Evolutionary conservation across 2,888 invertebrate species (phyloP).

Genomic region (Heliconius cydno): DNA sequence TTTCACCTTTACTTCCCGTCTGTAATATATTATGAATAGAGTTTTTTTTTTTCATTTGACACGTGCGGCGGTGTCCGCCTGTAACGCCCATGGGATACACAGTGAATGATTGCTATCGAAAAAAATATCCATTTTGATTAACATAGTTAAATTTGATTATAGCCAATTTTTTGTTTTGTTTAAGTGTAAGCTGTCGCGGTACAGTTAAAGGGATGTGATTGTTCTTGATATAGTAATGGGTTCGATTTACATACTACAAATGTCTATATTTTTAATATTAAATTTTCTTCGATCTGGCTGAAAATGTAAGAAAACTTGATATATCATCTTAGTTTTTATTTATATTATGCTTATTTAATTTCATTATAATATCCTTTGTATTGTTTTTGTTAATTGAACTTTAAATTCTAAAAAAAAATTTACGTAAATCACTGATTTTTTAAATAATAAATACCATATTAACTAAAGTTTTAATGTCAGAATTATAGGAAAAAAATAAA

Average conservation of each 20-base stretch:
- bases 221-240: background rate
- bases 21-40: background rate
- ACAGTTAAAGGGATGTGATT: background rate
- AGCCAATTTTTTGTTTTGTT: background rate
- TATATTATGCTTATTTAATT: too few species aligned
- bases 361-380: background rate
- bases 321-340: too few species aligned
- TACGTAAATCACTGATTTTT: background rate
- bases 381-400: too few species aligned
- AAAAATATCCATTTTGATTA: constrained; percentile 15
- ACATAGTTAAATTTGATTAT: constrained; percentile 11
- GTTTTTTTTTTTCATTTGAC: background rate
- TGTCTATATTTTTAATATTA: background rate
- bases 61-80: background rate
- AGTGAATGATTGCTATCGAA: constrained; percentile 5
- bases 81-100: background rate
- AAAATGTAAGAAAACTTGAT: too few species aligned
- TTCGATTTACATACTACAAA: background rate
- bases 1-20: too few species aligned
- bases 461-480: background rate
- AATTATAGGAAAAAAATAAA: background rate
- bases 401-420: too few species aligned
- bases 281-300: too few species aligned
- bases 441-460: background rate
- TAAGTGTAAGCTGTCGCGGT: background rate